Conservation (phyloP, 2,113 vertebrate genomes). For the Gymnogyps californianus region DNA sequence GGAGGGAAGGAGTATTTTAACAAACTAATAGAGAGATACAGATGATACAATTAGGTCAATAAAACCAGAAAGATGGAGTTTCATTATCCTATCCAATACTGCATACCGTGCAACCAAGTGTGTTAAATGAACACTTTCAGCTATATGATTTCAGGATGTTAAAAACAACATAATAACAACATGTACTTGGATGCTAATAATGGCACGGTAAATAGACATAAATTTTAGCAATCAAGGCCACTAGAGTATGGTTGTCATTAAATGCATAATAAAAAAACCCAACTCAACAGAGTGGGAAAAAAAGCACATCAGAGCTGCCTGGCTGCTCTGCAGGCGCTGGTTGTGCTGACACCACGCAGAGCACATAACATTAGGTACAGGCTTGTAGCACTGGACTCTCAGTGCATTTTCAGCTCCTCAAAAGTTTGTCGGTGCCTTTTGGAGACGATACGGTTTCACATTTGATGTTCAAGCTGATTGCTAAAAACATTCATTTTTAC, state of each 20-base stretch:
- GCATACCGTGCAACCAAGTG: not conserved
- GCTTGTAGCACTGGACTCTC: not conserved
- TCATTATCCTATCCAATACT: not conserved
- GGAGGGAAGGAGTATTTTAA: not conserved
- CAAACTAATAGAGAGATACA: not conserved
- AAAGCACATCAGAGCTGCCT: not conserved
- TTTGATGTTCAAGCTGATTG: not conserved
- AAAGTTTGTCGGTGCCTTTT: not conserved
- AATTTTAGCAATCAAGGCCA: constrained; percentile 15
- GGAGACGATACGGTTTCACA: not conserved
- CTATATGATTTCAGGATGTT: not conserved
- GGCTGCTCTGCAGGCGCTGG: not conserved
- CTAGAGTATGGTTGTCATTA: not conserved
- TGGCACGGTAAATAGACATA: constrained; percentile 1
- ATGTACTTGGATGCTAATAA: not conserved
- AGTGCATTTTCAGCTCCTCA: not conserved
- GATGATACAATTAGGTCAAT: not conserved
- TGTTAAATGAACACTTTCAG: not conserved
- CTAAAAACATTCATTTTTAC: not conserved
- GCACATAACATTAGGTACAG: not conserved
- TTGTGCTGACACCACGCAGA: not conserved
- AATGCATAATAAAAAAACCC: not conserved
- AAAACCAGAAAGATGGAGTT: not conserved
- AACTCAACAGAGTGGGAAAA: not conserved
- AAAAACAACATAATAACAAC: constrained; percentile 38